These are phyloP conservation scores for Seira sanloemensis DNA, from an alignment of 2,888 invertebrate species.

Conservation along the genomic window DNA sequence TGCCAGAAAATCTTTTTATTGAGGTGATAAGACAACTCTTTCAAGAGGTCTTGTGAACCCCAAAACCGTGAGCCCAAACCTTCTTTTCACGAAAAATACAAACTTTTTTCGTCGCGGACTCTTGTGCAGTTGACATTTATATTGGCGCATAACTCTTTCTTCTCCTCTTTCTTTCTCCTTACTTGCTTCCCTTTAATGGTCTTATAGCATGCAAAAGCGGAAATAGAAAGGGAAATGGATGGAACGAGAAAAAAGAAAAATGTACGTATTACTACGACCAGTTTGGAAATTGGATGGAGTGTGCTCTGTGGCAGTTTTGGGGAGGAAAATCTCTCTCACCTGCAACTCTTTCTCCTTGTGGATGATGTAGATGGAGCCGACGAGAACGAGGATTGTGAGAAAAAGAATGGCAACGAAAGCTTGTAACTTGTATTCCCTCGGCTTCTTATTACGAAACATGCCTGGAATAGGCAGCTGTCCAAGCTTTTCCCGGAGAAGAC, in stretches of 20 bases:
- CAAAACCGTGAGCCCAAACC: background rate
- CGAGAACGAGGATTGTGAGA: slow-evolving; percentile 87
- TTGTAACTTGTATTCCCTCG: slow-evolving; percentile 84
- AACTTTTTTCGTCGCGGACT: background rate
- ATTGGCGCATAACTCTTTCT: slow-evolving; percentile 49
- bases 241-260: too few relatives aligned
- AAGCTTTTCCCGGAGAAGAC: slow-evolving; percentile 60
- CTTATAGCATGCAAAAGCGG: background rate
- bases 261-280: background rate
- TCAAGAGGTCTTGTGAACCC: slow-evolving; percentile 46
- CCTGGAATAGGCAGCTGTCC: slow-evolving; percentile 80
- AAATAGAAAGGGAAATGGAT: background rate
- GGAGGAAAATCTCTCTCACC: slow-evolving; percentile 72
- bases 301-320: slow-evolving; percentile 25
- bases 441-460: slow-evolving; percentile 82
- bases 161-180: background rate
- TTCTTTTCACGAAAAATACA: background rate
- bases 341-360: slow-evolving; percentile 88
- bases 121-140: slow-evolving; percentile 53
- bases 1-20: slow-evolving; percentile 26
- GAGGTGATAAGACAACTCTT: slow-evolving; percentile 35
- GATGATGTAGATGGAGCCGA: slow-evolving; percentile 88
- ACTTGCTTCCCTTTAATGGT: background rate
- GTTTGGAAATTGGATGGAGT: background rate
- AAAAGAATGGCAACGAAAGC: slow-evolving; percentile 81